Conservation (phyloP, 2,113 vertebrate genomes). For the Barbus barbus region DNA sequence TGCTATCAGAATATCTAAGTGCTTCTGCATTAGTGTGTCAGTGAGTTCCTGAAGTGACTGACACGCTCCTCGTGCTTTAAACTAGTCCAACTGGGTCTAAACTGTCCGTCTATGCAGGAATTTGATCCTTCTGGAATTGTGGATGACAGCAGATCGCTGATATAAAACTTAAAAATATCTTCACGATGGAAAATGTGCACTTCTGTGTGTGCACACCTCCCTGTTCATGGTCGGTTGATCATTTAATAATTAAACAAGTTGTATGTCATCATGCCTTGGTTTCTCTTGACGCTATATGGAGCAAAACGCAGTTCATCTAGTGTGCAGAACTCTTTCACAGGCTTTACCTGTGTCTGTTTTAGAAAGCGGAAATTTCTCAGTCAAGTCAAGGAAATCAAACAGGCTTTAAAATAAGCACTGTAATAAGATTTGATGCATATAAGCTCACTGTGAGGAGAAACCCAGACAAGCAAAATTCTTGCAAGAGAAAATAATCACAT, state of each 20-base stretch:
- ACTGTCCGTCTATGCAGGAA: slow-evolving; percentile 1
- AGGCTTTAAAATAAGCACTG: not conserved
- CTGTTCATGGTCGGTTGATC: not conserved
- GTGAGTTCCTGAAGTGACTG: not conserved
- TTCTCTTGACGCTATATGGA: not conserved
- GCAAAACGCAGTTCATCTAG: not conserved
- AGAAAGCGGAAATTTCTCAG: slow-evolving; percentile 1
- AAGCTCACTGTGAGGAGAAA: not conserved
- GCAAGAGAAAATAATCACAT: not conserved
- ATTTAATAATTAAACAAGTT: not conserved
- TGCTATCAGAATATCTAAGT: slow-evolving; percentile 20
- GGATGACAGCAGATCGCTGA: not conserved
- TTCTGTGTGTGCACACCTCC: not conserved
- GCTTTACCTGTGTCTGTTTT: not conserved
- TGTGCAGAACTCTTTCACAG: not conserved
- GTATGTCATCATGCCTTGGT: not conserved
- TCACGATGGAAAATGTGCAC: not conserved
- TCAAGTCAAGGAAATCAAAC: not conserved
- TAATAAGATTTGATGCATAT: not conserved
- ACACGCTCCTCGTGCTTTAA: not conserved
- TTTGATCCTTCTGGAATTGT: not conserved
- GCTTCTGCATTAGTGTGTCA: not conserved
- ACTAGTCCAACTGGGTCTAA: slow-evolving; percentile 3
- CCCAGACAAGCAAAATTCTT: not conserved
- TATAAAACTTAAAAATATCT: not conserved